These are phyloP conservation scores for Ammodytes dubius DNA, from an alignment of 2,113 vertebrate genomes.

Conservation along the genomic window DNA sequence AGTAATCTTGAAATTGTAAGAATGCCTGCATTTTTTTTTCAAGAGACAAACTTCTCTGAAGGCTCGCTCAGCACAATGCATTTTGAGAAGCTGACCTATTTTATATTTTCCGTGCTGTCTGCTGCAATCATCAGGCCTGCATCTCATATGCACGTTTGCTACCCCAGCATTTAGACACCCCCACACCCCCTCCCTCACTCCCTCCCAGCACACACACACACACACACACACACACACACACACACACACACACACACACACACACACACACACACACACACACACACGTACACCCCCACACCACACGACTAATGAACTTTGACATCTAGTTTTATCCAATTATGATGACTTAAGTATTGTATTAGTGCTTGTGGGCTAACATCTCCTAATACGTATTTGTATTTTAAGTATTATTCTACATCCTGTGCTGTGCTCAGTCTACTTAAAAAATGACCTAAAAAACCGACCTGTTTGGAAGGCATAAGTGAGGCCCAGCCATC, in stretches of 20 bases:
- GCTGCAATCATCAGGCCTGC: slow-evolving; percentile 78
- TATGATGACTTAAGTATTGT: slow-evolving; percentile 63
- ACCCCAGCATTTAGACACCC: slow-evolving; percentile 64
- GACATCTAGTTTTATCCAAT: slow-evolving; percentile 63
- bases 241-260: neutral
- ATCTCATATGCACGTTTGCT: slow-evolving; percentile 71
- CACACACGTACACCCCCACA: neutral
- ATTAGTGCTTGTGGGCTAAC: slow-evolving; percentile 23
- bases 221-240: slow-evolving; percentile 27
- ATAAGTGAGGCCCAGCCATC: slow-evolving; percentile 35
- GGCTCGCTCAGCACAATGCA: slow-evolving; percentile 69
- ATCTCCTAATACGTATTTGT: slow-evolving; percentile 20
- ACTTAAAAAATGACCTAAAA: slow-evolving; percentile 10
- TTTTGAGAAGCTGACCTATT: slow-evolving; percentile 83
- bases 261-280: slow-evolving; percentile 21
- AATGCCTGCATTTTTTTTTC: slow-evolving; percentile 61
- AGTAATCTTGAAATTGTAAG: slow-evolving; percentile 59
- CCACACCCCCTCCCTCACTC: neutral
- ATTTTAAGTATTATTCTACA: neutral
- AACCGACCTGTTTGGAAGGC: slow-evolving; percentile 47
- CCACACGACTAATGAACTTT: slow-evolving; percentile 56
- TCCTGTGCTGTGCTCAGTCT: neutral
- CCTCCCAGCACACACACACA: slow-evolving; percentile 9
- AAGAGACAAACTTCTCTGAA: slow-evolving; percentile 59
- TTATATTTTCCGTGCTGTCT: slow-evolving; percentile 81